Evolutionary conservation across 2,797 vertebrate species (phyloP), one percentile per base, ranked within the genome.

Genomic region (Scyliorhinus canicula): DNA sequence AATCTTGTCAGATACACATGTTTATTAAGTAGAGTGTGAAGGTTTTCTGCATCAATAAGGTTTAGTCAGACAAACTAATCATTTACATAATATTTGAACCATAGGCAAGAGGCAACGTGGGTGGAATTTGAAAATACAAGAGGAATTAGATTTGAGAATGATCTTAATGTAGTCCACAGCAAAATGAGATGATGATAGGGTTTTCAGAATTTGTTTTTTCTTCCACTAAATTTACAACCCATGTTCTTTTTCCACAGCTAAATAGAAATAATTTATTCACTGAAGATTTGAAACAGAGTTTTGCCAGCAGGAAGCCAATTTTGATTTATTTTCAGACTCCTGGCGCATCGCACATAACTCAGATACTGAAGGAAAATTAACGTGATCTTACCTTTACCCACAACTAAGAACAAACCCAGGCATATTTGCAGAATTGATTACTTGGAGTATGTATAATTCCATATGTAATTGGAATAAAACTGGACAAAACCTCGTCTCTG

Each of bases 251-350:
- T 65, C 44, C 1, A 4, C n/a, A 44, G 65, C 88, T 93, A 44
- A 93, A 65, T 65, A 63, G 88, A 93, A 93, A 93, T 65, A 65
- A 44, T 93, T 65, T 65, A 93, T 60, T 44, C 63, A n/a, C n/a
- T 65, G 57, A 93, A 93, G 88, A 60, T 93, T 44, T 65, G 57
- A 93, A 93, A 65, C 60, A 24, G 24, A 57, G 35, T 93, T 44
- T 93, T 44, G 65, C 60, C 60, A 93, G 60, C 60, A 93, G 88
- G 57, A 65, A 65, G 88, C 60, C n/a, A 44, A 44, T 63, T 40
- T n/a, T 65, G 60, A 65, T 65, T 60, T 93, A 60, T 55, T 65
- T 93, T 93, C n/a, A 40, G 57, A 65, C 60, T 60, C n/a, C 60
- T 28, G 35, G 57, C 16, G 40, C 2, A 63, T 40, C 31, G 16